A percentile compares a stretch with the other conserved stretches of the same genome.
Conservation (phyloP, 1,140 invertebrate species). For the Nomia melanderi region DNA sequence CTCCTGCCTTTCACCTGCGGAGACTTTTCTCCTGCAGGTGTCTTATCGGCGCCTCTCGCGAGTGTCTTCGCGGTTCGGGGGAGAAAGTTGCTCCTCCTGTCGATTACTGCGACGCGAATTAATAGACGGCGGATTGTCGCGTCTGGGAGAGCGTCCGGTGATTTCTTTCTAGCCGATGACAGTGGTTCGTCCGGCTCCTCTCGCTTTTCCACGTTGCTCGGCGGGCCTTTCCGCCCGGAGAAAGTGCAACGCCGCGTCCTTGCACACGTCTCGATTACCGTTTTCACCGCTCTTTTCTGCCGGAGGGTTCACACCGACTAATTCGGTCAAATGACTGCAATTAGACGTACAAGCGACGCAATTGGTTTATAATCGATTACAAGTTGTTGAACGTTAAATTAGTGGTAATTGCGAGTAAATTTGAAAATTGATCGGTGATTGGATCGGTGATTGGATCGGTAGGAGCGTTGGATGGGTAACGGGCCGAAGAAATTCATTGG, state of each 20-base stretch:
- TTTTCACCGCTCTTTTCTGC: too few relatives aligned
- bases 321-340: conserved; percentile 8
- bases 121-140: too few relatives aligned
- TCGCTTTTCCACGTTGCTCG: background rate
- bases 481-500: too few relatives aligned
- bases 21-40: conserved; percentile 15
- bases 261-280: background rate
- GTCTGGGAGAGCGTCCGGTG: background rate
- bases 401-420: too few relatives aligned
- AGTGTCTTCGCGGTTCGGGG: background rate
- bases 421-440: too few relatives aligned
- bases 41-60: conserved; percentile 16
- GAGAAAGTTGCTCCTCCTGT: conserved; percentile 29
- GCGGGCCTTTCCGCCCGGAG: conserved; percentile 11
- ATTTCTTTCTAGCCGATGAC: background rate
- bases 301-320: too few relatives aligned
- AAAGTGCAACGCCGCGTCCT: conserved; percentile 15
- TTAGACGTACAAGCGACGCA: conserved; percentile 28
- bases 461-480: too few relatives aligned
- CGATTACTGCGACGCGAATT: conserved; percentile 24
- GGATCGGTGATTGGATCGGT: too few relatives aligned
- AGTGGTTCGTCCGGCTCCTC: background rate
- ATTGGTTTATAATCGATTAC: conserved; percentile 24
- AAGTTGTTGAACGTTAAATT: too few relatives aligned
- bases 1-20: conserved; percentile 37